These are phyloP conservation scores for Falco novaeseelandiae DNA, from an alignment of 2,797 vertebrate genomes.

Conservation along the genomic window DNA sequence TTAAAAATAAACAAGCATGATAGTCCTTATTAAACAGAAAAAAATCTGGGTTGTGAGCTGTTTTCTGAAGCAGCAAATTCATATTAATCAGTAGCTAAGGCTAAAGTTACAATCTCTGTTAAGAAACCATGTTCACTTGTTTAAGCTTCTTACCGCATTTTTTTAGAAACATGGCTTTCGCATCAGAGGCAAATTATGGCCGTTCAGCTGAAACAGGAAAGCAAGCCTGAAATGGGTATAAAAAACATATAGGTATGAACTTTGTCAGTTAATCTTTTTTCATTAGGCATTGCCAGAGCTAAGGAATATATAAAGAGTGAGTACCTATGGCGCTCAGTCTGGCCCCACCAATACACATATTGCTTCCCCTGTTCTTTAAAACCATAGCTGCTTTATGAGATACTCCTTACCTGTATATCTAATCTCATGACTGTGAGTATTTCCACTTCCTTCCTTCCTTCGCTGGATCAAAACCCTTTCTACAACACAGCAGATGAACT, in stretches of 20 bases:
- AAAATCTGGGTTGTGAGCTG: not conserved
- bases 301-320: not conserved
- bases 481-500: not conserved
- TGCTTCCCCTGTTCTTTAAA: not conserved
- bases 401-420: not conserved
- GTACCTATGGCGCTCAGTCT: fast-evolving
- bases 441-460: not conserved
- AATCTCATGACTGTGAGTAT: not conserved
- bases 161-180: not conserved
- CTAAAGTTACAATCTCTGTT: not conserved
- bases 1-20: not conserved
- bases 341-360: too few species aligned
- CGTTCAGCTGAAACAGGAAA: not conserved
- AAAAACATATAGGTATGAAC: not conserved
- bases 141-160: not conserved
- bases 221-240: not conserved
- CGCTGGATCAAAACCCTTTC: not conserved
- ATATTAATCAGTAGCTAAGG: not conserved
- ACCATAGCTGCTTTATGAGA: not conserved
- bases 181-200: not conserved
- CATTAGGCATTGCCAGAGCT: not conserved
- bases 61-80: not conserved
- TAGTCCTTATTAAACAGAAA: not conserved
- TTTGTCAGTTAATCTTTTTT: not conserved
- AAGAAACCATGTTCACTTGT: fast-evolving